Conservation (phyloP, 2,888 invertebrate genomes). For the Teleogryllus oceanicus region DNA sequence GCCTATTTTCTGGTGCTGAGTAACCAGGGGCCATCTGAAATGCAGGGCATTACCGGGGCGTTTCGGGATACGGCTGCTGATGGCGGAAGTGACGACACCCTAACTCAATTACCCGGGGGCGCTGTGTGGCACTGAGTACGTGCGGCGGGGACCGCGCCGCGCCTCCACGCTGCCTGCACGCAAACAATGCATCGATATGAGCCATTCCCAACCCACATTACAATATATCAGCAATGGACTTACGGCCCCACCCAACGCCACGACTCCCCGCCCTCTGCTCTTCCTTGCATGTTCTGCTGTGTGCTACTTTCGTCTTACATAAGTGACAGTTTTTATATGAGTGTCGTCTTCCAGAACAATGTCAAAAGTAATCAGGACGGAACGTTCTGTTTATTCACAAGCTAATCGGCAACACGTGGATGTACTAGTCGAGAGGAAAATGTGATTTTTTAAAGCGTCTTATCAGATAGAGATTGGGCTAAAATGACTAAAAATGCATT, state of each 20-base stretch:
- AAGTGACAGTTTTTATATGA: neutral
- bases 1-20: neutral
- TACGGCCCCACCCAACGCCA: neutral
- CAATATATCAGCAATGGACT: neutral
- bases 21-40: neutral
- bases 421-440: too few relatives aligned
- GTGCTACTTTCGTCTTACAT: neutral
- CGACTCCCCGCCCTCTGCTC: neutral
- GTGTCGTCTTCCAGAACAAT: too few relatives aligned
- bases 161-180: neutral
- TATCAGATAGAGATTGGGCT: too few relatives aligned
- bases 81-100: slow-evolving; percentile 27
- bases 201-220: neutral
- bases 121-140: slow-evolving; percentile 5
- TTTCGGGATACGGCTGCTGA: neutral
- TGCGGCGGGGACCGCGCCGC: neutral
- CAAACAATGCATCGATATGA: slow-evolving; percentile 9
- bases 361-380: too few relatives aligned
- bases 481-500: too few relatives aligned
- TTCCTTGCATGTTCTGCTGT: neutral
- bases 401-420: too few relatives aligned
- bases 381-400: too few relatives aligned
- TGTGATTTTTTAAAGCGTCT: too few relatives aligned
- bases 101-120: slow-evolving; percentile 24
- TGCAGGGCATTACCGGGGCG: neutral